phyloP scores from a whole-genome alignment of 2,888 invertebrate species.

The Zootermopsis nevadensis region DNA sequence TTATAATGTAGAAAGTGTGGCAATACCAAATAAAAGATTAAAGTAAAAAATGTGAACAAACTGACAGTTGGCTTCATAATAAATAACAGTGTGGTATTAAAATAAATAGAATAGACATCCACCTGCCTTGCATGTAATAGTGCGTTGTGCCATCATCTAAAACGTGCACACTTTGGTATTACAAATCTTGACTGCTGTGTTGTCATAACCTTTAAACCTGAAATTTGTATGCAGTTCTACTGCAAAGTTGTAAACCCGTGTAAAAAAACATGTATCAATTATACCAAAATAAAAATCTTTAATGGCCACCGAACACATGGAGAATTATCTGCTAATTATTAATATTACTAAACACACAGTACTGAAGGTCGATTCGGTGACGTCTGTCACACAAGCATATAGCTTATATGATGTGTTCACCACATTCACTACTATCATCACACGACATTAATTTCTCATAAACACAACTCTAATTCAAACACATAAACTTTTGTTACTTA shows the following conservation, averaged over 20 bases:
- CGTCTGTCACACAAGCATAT: background rate
- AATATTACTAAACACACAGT: background rate
- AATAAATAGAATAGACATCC: background rate
- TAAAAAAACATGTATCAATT: background rate
- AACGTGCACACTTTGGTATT: background rate
- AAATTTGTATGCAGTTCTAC: background rate
- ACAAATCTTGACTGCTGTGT: conserved; percentile 27
- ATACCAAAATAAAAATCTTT: background rate
- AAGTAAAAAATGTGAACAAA: too few relatives aligned
- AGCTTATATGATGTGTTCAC: background rate
- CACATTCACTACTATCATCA: background rate
- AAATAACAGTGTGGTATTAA: too few relatives aligned
- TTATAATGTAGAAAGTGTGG: too few relatives aligned
- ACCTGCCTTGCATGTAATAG: conserved; percentile 44
- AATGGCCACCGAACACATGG: background rate
- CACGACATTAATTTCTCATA: background rate
- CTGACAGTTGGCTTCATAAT: too few relatives aligned
- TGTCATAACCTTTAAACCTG: conserved; percentile 37
- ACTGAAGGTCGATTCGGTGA: background rate
- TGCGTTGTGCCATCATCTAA: conserved; percentile 36
- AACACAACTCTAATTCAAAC: background rate
- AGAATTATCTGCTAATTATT: background rate
- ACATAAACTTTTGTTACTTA: background rate
- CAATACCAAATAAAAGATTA: too few relatives aligned
- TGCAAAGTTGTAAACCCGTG: background rate